Percentiles rank a stretch among this genome's conserved stretches.
Evolutionary conservation across 2,797 vertebrate species (phyloP).

Genomic region (Cirrhinus mrigala): DNA sequence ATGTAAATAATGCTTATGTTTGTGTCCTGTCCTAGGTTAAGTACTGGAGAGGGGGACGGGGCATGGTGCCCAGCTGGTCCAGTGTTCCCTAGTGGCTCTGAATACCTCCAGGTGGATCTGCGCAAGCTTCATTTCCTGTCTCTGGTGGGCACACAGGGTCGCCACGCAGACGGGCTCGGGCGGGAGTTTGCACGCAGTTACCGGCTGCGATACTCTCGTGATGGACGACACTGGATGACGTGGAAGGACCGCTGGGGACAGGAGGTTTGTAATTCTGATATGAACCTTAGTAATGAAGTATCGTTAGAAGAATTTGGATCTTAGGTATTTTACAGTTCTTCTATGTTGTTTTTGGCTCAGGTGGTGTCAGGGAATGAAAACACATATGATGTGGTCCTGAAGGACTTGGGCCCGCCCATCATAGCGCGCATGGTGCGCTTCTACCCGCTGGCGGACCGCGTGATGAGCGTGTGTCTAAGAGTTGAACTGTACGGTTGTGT

Average conservation of each 20-base stretch:
- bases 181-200: constrained; percentile 90
- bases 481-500: constrained; percentile 94
- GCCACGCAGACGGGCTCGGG: constrained; percentile 90
- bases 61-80: constrained; percentile 91
- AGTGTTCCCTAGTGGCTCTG: constrained; percentile 86
- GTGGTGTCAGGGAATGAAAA: constrained; percentile 93
- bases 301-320: not conserved
- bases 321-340: not conserved
- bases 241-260: constrained; percentile 91
- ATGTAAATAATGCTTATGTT: not conserved
- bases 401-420: constrained; percentile 90
- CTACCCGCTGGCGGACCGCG: constrained; percentile 90
- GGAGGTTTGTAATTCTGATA: constrained; percentile 77
- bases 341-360: constrained; percentile 67
- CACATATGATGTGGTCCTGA: constrained; percentile 90
- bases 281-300: not conserved
- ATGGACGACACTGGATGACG: constrained; percentile 88
- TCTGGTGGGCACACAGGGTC: constrained; percentile 93
- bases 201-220: constrained; percentile 88
- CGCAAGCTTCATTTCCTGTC: constrained; percentile 86
- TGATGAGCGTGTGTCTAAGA: constrained; percentile 96
- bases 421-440: constrained; percentile 90
- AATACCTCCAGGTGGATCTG: constrained; percentile 92
- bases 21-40: constrained; percentile 78
- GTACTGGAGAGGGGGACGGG: constrained; percentile 89